These are phyloP conservation scores for Sinonovacula constricta DNA, from an alignment of 1,140 invertebrate species.

Conservation along the genomic window DNA sequence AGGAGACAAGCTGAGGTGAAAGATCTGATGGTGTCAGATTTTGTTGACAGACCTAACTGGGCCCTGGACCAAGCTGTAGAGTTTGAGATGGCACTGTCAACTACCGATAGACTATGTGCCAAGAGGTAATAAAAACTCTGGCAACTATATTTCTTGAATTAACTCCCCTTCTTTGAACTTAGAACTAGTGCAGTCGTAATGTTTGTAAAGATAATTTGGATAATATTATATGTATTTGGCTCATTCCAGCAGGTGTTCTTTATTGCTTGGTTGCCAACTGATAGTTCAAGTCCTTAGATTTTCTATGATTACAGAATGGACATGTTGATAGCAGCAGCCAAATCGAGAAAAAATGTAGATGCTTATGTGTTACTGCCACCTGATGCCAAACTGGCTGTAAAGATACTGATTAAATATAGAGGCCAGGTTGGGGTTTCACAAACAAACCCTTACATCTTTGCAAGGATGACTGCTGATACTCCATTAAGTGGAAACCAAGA, in stretches of 20 bases:
- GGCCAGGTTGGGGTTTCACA: neutral
- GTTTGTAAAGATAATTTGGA: too few relatives aligned
- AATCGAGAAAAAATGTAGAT: constrained; percentile 45
- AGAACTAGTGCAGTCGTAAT: too few relatives aligned
- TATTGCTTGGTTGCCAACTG: too few relatives aligned
- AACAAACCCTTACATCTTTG: constrained; percentile 20
- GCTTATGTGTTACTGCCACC: constrained; percentile 33
- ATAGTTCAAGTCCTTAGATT: too few relatives aligned
- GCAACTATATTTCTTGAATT: too few relatives aligned
- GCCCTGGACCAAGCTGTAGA: neutral
- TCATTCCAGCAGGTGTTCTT: too few relatives aligned
- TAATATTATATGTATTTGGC: neutral
- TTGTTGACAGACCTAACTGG: neutral
- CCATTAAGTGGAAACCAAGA: too few relatives aligned
- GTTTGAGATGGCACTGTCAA: neutral
- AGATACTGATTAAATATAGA: constrained; percentile 8
- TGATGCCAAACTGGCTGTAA: constrained; percentile 6
- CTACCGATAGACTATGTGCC: neutral
- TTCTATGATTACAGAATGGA: constrained; percentile 47
- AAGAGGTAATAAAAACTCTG: neutral
- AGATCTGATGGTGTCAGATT: neutral
- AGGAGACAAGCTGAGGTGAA: neutral
- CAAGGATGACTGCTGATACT: too few relatives aligned
- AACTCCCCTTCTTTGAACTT: too few relatives aligned
- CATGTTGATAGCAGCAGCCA: constrained; percentile 31